Evolutionary conservation across 2,797 vertebrate genomes (phyloP).

Genomic region (Apogon hyalosoma): DNA sequence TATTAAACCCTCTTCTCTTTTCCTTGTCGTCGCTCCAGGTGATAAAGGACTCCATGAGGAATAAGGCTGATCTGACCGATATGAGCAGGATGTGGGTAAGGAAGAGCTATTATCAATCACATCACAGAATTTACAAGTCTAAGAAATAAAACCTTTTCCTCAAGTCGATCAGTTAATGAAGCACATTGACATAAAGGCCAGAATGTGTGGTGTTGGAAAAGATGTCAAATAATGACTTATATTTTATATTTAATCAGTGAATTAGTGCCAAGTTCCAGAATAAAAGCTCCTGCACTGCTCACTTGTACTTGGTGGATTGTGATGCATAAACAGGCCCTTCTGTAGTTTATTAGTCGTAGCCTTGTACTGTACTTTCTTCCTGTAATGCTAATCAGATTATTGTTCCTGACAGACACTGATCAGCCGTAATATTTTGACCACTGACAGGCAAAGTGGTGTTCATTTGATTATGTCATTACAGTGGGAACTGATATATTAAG

Average conservation of each 20-base stretch:
- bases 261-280: no score
- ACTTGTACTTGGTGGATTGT: no score
- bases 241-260: no score
- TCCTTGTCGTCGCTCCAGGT: constrained; percentile 82
- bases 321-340: neutral
- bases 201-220: no score
- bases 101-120: constrained; percentile 13
- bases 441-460: no score
- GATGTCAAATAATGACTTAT: no score
- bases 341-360: neutral
- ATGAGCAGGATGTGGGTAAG: constrained; percentile 99
- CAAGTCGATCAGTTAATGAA: neutral
- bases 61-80: constrained; percentile 94
- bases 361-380: neutral
- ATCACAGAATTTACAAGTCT: neutral
- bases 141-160: neutral
- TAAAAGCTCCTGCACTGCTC: no score
- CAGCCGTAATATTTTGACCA: no score
- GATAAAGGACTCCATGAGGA: constrained; percentile 95
- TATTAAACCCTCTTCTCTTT: constrained; percentile 2
- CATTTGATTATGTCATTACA: no score
- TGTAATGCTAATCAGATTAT: neutral
- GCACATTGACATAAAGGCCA: no score
- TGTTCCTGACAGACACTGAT: neutral
- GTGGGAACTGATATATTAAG: no score